Evolutionary conservation across 1,140 invertebrate genomes (phyloP).

Genomic region (Lepidurus couesii): DNA sequence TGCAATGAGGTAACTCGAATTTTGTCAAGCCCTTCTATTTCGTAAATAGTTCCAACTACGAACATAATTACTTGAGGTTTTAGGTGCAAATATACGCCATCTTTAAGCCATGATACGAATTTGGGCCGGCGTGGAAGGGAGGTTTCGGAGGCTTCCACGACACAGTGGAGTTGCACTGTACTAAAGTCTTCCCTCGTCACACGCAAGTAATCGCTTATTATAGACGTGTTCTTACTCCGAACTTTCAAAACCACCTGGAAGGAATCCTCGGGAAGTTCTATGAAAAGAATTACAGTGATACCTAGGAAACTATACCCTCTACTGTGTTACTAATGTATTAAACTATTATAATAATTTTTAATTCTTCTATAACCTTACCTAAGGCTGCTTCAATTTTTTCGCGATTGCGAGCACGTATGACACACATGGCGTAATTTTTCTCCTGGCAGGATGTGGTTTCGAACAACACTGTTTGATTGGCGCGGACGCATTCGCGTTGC

Average conservation of each 20-base stretch:
- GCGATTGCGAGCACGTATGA: not conserved
- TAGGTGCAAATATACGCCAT: not conserved
- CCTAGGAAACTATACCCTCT: too few species aligned
- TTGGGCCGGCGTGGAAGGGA: not conserved
- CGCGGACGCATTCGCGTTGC: not conserved
- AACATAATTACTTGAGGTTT: not conserved
- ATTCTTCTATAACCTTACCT: not conserved
- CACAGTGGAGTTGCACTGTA: not conserved
- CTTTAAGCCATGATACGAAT: not conserved
- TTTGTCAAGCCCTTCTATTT: not conserved
- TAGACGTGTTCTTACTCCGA: not conserved
- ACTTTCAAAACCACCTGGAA: not conserved
- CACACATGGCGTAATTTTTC: not conserved
- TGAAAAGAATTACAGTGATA: too few species aligned
- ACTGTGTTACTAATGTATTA: too few species aligned
- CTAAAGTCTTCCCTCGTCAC: not conserved
- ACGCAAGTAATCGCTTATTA: not conserved
- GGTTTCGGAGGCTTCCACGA: not conserved
- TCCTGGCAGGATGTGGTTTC: slow-evolving; percentile 21
- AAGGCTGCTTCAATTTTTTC: not conserved
- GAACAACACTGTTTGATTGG: not conserved
- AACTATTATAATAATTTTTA: too few species aligned
- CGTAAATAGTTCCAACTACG: not conserved
- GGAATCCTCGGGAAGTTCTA: not conserved
- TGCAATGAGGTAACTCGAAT: not conserved